These are phyloP conservation scores for Harpalus rubripes DNA, from an alignment of 2,888 invertebrate species.

Conservation along the genomic window DNA sequence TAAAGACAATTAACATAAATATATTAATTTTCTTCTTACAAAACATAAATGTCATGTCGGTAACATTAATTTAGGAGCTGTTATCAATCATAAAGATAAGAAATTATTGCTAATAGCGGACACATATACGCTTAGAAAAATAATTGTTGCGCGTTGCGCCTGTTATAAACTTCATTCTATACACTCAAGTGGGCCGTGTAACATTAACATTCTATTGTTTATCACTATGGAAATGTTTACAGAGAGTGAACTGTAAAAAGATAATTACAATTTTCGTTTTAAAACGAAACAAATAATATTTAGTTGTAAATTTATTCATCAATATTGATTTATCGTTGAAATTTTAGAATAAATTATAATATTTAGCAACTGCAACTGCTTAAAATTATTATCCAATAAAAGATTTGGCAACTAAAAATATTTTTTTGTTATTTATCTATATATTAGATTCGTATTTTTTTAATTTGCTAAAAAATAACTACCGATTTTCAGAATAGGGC, in stretches of 20 bases:
- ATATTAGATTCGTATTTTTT: too few species aligned
- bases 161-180: background rate
- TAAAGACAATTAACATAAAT: background rate
- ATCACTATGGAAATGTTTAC: background rate
- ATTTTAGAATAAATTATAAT: too few species aligned
- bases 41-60: background rate
- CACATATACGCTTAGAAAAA: background rate
- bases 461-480: too few species aligned
- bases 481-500: too few species aligned
- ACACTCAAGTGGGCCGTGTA: slow-evolving; percentile 5
- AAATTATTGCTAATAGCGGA: background rate
- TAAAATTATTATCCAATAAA: too few species aligned
- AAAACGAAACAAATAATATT: background rate
- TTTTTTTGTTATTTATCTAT: too few species aligned
- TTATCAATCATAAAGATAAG: slow-evolving; percentile 17
- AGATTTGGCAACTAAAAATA: too few species aligned
- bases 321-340: too few species aligned
- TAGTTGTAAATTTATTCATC: too few species aligned
- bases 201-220: background rate
- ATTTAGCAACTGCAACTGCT: too few species aligned
- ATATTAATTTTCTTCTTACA: slow-evolving; percentile 2
- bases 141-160: background rate
- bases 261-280: background rate
- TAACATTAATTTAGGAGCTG: background rate
- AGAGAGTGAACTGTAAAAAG: background rate